Percentiles rank a stretch among this genome's conserved stretches.
Conservation (phyloP, 2,888 invertebrate species). For the Panopea generosa region DNA sequence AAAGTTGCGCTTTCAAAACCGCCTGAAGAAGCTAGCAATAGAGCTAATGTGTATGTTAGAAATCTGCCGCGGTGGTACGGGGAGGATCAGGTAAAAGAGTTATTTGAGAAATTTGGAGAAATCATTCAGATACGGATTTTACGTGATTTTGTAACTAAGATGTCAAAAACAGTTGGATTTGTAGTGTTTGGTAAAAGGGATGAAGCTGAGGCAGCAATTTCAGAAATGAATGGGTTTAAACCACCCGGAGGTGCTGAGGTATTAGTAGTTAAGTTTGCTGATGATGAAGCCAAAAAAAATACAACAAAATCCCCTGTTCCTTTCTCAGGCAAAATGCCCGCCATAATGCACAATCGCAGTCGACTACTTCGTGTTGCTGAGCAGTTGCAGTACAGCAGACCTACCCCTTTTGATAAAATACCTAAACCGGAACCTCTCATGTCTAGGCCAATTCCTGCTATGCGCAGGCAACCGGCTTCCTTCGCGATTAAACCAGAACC, state of each 20-base stretch:
- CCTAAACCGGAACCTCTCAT: too few species aligned
- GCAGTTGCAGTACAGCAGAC: too few species aligned
- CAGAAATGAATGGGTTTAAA: slow-evolving; percentile 91
- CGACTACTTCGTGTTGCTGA: too few species aligned
- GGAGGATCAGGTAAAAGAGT: slow-evolving; percentile 92
- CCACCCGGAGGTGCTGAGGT: slow-evolving; percentile 94
- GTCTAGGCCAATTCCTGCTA: too few species aligned
- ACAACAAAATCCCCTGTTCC: not conserved
- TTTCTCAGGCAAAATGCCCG: too few species aligned
- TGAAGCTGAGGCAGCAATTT: slow-evolving; percentile 96
- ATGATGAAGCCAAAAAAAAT: slow-evolving; percentile 10
- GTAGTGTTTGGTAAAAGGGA: slow-evolving; percentile 92
- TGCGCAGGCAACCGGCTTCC: too few species aligned
- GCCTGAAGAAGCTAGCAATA: slow-evolving; percentile 95
- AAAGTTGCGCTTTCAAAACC: slow-evolving; percentile 97
- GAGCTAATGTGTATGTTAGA: slow-evolving; percentile 96
- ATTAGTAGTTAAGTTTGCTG: slow-evolving; percentile 90
- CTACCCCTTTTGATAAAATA: too few species aligned
- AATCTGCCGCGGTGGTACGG: slow-evolving; percentile 89
- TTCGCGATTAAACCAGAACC: not conserved
- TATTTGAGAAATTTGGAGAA: slow-evolving; percentile 95
- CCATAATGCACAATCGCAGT: too few species aligned
- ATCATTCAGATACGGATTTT: slow-evolving; percentile 97
- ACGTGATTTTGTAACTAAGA: slow-evolving; percentile 94
- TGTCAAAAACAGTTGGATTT: slow-evolving; percentile 96